Evolutionary conservation across 2,797 vertebrate species (phyloP).

Genomic region (Coregonus sp.): DNA sequence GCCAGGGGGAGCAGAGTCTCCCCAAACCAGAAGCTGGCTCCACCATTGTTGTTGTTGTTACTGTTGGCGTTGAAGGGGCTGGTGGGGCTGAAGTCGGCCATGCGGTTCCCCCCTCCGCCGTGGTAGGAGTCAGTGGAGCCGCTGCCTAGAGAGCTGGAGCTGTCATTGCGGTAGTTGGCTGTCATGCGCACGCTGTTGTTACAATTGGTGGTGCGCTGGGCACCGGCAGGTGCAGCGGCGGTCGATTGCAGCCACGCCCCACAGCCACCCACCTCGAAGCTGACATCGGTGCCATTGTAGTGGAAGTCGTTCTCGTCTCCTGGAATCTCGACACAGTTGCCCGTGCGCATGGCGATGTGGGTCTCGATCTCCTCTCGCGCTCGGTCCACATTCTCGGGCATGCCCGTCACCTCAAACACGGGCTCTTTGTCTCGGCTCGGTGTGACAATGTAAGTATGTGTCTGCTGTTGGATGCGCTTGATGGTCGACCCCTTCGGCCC

Average conservation of each 20-base stretch:
- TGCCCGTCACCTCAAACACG: conserved; percentile 92
- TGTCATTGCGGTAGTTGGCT: conserved; percentile 91
- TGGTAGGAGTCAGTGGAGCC: conserved; percentile 92
- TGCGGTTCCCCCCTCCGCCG: conserved; percentile 81
- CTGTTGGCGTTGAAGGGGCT: conserved; percentile 81
- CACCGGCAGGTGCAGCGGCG: conserved; percentile 49
- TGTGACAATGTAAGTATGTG: conserved; percentile 95
- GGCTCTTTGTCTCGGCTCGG: conserved; percentile 94
- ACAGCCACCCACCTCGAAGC: conserved; percentile 77
- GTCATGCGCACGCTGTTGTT: conserved; percentile 77
- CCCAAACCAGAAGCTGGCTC: conserved; percentile 87
- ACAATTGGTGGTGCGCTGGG: conserved; percentile 38
- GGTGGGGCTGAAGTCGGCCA: conserved; percentile 91
- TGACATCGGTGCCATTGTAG: conserved; percentile 90
- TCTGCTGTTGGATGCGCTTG: conserved; percentile 96
- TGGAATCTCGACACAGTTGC: conserved; percentile 81
- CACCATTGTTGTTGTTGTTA: conserved; percentile 78
- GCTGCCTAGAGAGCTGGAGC: conserved; percentile 93
- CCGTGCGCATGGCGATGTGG: conserved; percentile 90
- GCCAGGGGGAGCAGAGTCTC: conserved; percentile 82
- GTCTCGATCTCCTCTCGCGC: conserved; percentile 92
- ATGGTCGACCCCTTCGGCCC: conserved; percentile 96
- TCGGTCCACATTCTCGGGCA: conserved; percentile 93
- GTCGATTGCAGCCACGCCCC: conserved; percentile 61
- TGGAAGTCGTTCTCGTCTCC: conserved; percentile 88